Conservation (phyloP, 2,797 vertebrate species). For the Myripristis murdjan region DNA sequence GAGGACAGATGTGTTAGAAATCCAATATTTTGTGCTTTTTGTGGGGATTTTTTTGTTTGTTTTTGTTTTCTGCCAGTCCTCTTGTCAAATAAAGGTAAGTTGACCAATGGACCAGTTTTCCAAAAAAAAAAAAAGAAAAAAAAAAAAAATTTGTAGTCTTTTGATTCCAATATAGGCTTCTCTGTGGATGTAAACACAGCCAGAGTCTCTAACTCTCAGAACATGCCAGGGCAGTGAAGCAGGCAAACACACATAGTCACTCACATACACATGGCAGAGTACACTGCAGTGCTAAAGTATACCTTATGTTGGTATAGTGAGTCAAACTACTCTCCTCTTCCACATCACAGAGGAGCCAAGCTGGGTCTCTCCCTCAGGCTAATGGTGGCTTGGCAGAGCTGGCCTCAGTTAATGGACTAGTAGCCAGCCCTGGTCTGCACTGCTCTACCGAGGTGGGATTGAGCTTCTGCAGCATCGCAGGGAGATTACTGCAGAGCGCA, state of each 20-base stretch:
- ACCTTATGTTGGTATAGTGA: background rate
- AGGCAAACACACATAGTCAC: conserved; percentile 15
- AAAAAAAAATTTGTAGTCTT: too few species aligned
- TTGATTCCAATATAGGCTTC: too few species aligned
- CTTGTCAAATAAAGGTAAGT: too few species aligned
- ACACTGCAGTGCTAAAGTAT: background rate
- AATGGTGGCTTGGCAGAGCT: conserved; percentile 29
- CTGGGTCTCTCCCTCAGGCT: conserved; percentile 9
- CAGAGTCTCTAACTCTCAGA: too few species aligned
- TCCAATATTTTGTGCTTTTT: too few species aligned
- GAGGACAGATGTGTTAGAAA: too few species aligned
- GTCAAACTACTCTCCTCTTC: conserved; percentile 24
- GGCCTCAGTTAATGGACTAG: conserved; percentile 46
- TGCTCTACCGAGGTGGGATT: conserved; percentile 43
- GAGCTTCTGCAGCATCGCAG: conserved; percentile 34
- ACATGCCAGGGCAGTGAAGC: background rate
- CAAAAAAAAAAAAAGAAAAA: too few species aligned
- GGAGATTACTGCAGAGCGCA: conserved; percentile 69
- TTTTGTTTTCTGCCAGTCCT: conserved; percentile 3
- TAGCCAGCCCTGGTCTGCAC: conserved; percentile 25
- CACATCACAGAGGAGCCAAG: conserved; percentile 5
- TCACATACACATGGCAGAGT: background rate
- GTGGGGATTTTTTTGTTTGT: background rate
- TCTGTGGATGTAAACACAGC: too few species aligned
- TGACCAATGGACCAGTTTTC: too few species aligned